A percentile compares a stretch with the other conserved stretches of the same genome.
Conservation (phyloP, 2,797 vertebrate species). For the Psittacula derbiana region DNA sequence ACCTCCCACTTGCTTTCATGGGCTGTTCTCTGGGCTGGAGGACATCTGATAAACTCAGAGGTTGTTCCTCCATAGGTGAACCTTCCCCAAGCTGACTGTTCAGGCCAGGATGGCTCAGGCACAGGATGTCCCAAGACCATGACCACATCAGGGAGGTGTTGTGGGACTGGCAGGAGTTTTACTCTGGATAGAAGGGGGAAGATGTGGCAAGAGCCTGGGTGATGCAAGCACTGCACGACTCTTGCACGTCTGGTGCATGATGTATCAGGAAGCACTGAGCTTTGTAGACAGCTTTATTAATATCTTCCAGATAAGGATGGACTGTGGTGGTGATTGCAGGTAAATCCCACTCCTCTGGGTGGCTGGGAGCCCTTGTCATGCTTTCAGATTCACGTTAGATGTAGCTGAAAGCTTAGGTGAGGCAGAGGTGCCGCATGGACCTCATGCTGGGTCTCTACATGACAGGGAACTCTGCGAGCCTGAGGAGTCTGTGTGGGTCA, state of each 20-base stretch:
- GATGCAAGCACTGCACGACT: rapidly evolving
- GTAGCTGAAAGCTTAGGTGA: not conserved
- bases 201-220: not conserved
- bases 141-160: rapidly evolving
- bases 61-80: not conserved
- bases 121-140: not conserved
- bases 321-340: not conserved
- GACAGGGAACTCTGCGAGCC: not conserved
- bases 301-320: not conserved
- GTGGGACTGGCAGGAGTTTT: not conserved
- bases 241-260: not conserved
- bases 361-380: not conserved
- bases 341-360: not conserved
- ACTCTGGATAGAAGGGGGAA: not conserved
- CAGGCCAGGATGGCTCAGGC: not conserved
- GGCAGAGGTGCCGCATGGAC: not conserved
- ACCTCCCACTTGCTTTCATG: not conserved
- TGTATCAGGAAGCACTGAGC: not conserved
- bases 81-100: not conserved
- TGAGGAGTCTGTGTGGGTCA: not conserved
- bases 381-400: not conserved
- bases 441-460: not conserved
- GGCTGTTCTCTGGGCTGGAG: not conserved
- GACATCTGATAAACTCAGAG: not conserved
- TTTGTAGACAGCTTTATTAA: not conserved